Evolutionary conservation across 2,797 vertebrate species (phyloP).

Genomic region (Darevskia mixta): DNA sequence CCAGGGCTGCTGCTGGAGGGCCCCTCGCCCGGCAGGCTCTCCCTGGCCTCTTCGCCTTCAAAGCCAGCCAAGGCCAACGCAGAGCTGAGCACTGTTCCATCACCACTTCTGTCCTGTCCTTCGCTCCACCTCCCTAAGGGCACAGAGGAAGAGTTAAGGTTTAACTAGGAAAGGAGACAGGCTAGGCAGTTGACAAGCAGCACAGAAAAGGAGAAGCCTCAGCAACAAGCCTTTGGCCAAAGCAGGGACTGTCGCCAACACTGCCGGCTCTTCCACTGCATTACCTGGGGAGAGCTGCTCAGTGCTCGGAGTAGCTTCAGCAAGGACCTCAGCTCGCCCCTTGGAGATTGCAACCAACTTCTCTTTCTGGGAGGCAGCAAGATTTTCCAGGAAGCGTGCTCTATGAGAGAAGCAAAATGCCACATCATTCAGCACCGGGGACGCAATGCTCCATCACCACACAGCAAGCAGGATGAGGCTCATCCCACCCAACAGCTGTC

Average conservation of each 20-base stretch:
- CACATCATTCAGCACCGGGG: no score
- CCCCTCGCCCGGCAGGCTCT: slow-evolving; percentile 1
- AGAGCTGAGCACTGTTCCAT: slow-evolving; percentile 48
- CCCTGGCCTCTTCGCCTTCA: slow-evolving; percentile 58
- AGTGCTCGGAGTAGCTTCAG: slow-evolving; percentile 21
- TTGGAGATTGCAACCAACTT: slow-evolving; percentile 79
- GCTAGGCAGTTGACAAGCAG: background rate
- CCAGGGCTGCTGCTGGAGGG: background rate
- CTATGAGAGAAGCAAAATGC: slow-evolving; percentile 72
- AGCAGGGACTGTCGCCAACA: no score
- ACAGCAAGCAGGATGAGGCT: background rate
- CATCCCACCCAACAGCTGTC: no score
- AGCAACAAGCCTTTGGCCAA: no score
- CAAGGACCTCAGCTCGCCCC: slow-evolving; percentile 72
- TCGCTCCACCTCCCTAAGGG: slow-evolving; percentile 46
- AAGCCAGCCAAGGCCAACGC: slow-evolving; percentile 48
- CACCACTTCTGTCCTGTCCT: slow-evolving; percentile 57
- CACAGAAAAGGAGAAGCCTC: background rate
- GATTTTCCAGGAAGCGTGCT: slow-evolving; percentile 89
- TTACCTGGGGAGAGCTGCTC: slow-evolving; percentile 16
- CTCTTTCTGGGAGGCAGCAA: slow-evolving; percentile 88
- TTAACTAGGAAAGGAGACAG: background rate
- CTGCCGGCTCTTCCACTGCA: no score
- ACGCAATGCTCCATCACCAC: background rate
- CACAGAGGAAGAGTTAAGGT: slow-evolving; percentile 19